These are phyloP conservation scores for Ophioderma brevispina DNA, from an alignment of 35 echinoderm and acorn worm genomes.

Conservation along the genomic window DNA sequence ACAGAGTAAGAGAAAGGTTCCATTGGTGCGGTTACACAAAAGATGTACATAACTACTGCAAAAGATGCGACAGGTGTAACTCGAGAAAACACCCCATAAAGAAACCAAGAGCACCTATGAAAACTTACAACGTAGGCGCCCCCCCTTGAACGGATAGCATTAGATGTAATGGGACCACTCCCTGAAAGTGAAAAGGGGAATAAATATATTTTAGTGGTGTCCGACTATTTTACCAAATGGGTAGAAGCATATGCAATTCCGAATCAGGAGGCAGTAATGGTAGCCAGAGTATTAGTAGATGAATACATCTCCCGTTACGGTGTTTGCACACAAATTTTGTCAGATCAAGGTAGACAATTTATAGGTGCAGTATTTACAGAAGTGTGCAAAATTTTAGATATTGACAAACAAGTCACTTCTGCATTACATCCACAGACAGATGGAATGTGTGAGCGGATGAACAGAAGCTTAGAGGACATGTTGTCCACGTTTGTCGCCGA, in stretches of 20 bases:
- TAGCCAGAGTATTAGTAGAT: slow-evolving; percentile 9
- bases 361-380: slow-evolving; percentile 38
- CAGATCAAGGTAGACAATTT: slow-evolving; percentile 66
- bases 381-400: slow-evolving; percentile 22
- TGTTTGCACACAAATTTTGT: not conserved
- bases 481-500: slow-evolving; percentile 20
- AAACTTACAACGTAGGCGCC: slow-evolving; percentile 28
- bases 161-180: slow-evolving; percentile 43
- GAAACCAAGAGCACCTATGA: not conserved
- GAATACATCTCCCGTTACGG: slow-evolving; percentile 19
- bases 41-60: not conserved
- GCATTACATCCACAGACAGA: slow-evolving; percentile 39
- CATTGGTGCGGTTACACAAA: slow-evolving; percentile 2
- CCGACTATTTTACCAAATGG: slow-evolving; percentile 38
- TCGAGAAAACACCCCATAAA: slow-evolving; percentile 11
- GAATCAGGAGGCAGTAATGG: slow-evolving; percentile 10
- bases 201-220: slow-evolving; percentile 22
- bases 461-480: slow-evolving; percentile 8
- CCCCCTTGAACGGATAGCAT: slow-evolving; percentile 44
- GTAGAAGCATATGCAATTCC: slow-evolving; percentile 15
- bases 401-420: slow-evolving; percentile 36
- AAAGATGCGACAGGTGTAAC: slow-evolving; percentile 31
- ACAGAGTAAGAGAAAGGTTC: slow-evolving; percentile 8
- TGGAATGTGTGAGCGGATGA: slow-evolving; percentile 44
- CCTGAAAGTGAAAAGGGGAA: slow-evolving; percentile 7